Conservation (phyloP, 2,797 vertebrate genomes). For the Rhincodon typus region DNA sequence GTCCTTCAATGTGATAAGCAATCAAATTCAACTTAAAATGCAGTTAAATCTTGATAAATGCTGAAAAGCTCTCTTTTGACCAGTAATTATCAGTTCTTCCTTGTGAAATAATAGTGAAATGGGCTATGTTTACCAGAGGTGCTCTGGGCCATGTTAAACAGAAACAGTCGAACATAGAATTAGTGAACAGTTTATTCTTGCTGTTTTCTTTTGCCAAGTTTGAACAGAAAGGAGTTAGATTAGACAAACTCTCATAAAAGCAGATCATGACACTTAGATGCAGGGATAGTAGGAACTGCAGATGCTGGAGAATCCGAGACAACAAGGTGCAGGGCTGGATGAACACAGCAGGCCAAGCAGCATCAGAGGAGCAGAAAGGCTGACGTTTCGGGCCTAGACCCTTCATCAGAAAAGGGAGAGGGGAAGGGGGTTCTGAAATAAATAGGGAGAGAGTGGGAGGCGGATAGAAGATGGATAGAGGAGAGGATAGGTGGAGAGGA, state of each 20-base stretch:
- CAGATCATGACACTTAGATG: background rate
- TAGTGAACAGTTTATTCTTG: background rate
- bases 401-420: too few species aligned
- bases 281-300: too few species aligned
- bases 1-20: background rate
- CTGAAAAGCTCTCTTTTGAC: background rate
- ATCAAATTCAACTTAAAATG: background rate
- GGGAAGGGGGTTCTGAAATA: too few species aligned
- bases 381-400: too few species aligned
- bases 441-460: too few species aligned
- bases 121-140: background rate
- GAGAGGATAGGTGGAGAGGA: too few species aligned
- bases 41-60: background rate
- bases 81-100: background rate
- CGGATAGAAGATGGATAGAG: too few species aligned
- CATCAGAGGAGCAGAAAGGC: too few species aligned
- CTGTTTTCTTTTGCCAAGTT: background rate
- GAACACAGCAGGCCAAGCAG: too few species aligned
- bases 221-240: background rate
- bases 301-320: too few species aligned
- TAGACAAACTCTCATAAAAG: background rate
- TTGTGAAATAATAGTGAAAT: background rate
- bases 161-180: background rate
- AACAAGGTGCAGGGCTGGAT: too few species aligned
- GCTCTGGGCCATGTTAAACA: background rate